phyloP scores from a whole-genome alignment of 2,888 invertebrate species.

The Erpobdella octoculata region DNA sequence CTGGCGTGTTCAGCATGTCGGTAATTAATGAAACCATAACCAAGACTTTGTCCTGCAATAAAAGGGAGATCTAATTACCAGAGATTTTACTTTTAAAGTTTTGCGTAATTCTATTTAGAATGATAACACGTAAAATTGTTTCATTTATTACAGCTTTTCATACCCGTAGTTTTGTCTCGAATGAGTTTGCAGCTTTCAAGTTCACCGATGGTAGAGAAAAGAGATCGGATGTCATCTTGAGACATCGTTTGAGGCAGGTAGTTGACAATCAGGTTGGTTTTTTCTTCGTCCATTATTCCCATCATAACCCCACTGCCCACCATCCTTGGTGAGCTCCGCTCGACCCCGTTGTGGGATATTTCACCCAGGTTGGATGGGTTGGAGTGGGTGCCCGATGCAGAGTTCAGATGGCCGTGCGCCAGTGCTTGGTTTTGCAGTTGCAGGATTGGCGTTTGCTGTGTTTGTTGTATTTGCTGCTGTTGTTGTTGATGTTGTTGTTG shows the following conservation, averaged over 20 bases:
- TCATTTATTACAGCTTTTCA: not conserved
- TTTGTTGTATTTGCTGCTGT: slow-evolving; percentile 13
- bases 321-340: not conserved
- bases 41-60: slow-evolving; percentile 57
- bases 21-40: slow-evolving; percentile 31
- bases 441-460: not conserved
- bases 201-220: slow-evolving; percentile 96
- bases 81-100: not conserved
- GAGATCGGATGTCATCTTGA: slow-evolving; percentile 92
- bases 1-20: slow-evolving; percentile 22
- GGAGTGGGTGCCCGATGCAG: slow-evolving; percentile 9
- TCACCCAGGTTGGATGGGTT: slow-evolving; percentile 4
- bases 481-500: not conserved
- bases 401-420: not conserved
- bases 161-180: slow-evolving; percentile 87
- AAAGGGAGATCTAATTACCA: no score
- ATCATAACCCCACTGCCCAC: slow-evolving; percentile 3
- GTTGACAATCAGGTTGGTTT: slow-evolving; percentile 95
- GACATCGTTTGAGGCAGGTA: slow-evolving; percentile 99
- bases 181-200: slow-evolving; percentile 99
- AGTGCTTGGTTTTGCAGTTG: slow-evolving; percentile 18
- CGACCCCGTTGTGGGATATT: slow-evolving; percentile 17
- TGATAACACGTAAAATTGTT: not conserved
- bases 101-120: not conserved
- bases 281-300: slow-evolving; percentile 39